phyloP scores from a whole-genome alignment of 1,140 invertebrate genomes.

The Drosophila novamexicana region DNA sequence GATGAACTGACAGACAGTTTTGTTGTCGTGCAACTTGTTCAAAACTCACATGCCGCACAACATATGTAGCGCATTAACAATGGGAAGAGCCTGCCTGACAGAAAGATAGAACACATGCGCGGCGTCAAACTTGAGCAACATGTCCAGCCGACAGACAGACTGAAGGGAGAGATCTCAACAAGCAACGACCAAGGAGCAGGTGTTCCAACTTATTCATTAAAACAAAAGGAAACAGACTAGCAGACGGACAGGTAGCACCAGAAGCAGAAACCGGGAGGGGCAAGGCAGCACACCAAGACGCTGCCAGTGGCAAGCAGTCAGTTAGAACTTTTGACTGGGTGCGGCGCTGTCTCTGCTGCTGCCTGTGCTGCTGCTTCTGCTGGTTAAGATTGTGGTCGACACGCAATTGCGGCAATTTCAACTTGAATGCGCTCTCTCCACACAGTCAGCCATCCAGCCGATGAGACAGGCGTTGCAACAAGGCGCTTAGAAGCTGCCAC shows the following conservation, averaged over 20 bases:
- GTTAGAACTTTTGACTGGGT: constrained; percentile 53
- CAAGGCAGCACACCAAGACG: constrained; percentile 42
- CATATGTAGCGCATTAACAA: constrained; percentile 52
- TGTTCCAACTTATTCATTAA: constrained; percentile 81
- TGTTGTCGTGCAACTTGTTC: constrained; percentile 17
- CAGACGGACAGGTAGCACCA: constrained; percentile 6
- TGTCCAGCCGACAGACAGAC: constrained; percentile 38
- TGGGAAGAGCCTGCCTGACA: constrained; percentile 12
- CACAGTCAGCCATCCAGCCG: constrained; percentile 36
- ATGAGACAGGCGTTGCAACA: constrained; percentile 28
- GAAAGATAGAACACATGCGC: constrained; percentile 70
- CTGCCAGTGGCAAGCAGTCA: constrained; percentile 38
- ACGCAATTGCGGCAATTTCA: constrained; percentile 80
- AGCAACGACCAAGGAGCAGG: constrained; percentile 66
- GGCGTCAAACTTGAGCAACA: constrained; percentile 61
- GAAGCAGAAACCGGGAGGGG: background rate
- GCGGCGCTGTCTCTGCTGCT: background rate
- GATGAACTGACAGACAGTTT: background rate
- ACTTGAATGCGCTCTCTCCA: constrained; percentile 61
- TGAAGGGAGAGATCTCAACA: constrained; percentile 46
- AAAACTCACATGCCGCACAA: constrained; percentile 9
- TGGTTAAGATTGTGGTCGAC: constrained; percentile 79
- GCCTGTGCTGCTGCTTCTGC: constrained; percentile 24
- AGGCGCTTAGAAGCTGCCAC: constrained; percentile 59
- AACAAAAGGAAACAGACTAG: constrained; percentile 64